These are phyloP conservation scores for Kryptopterus vitreolus DNA, from an alignment of 2,797 vertebrate species.

Conservation along the genomic window DNA sequence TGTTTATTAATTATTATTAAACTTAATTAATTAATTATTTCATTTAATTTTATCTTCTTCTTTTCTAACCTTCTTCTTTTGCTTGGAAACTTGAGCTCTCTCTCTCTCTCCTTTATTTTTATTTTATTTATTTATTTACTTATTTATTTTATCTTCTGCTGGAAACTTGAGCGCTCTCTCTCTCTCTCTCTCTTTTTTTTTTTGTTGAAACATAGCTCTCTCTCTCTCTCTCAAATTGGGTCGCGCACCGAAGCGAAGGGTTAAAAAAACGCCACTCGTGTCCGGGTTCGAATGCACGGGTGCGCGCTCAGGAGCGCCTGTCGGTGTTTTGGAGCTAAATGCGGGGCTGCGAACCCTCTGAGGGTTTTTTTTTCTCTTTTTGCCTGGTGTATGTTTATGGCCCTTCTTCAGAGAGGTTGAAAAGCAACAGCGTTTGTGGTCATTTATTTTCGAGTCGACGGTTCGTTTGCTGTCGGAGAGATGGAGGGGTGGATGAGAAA, in stretches of 20 bases:
- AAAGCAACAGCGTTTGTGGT: conserved; percentile 46
- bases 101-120: too few species aligned
- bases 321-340: conserved; percentile 39
- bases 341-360: conserved; percentile 55
- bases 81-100: too few species aligned
- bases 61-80: too few species aligned
- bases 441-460: conserved; percentile 41
- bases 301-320: conserved; percentile 16
- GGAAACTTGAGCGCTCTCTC: too few species aligned
- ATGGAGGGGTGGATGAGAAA: not conserved
- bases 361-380: too few species aligned
- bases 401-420: conserved; percentile 34
- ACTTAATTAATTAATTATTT: too few species aligned
- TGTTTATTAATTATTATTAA: too few species aligned
- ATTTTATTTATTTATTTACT: too few species aligned
- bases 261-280: conserved; percentile 21
- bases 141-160: too few species aligned
- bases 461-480: conserved; percentile 1
- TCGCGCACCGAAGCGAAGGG: not conserved
- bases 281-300: conserved; percentile 32
- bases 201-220: too few species aligned
- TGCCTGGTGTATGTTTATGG: conserved; percentile 35
- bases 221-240: not conserved
- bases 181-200: too few species aligned
- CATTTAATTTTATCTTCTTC: too few species aligned